Base-by-base conservation (phyloP, 2,888 invertebrate genomes). In the Lasioglossum leucozonium region DNA sequence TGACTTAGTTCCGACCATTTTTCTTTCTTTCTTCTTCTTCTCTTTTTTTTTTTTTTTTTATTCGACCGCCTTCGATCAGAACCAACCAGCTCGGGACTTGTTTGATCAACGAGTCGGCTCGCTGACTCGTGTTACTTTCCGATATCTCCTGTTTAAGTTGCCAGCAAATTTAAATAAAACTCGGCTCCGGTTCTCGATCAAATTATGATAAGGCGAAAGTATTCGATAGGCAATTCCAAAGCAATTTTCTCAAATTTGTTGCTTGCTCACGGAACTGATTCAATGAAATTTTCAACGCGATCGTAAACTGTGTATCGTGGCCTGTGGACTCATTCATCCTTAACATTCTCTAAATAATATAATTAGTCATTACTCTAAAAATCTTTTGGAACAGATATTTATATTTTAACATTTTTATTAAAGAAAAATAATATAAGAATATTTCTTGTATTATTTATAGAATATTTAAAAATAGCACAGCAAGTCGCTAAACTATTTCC, bases 61-160 rank as follows among this genome's bases (percentile, higher is more conserved):
- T 26, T 80, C 84, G 81, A 86, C 80, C 65, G 44, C 44, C 55
- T 51, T 40, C 42, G 30, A 62, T 62, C 30, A 1, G 62, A 30
- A 30, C 73, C 80, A 76, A 51, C 77, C 74, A 47, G 81, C 74
- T n/a, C 73, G 69, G 58, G 18, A 69, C 74, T 83, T 82, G 83
- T 89, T 87, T 85, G 85, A 87, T 88, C 85, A 81, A 83, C 74
- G 79, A 77, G 81, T 79, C 81, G 76, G 84, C 65, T 47, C 44
- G 51, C 65, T 78, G 77, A 79, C 83, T 89, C 85, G 77, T 80
- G 81, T 83, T 78, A 77, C 78, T 73, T 78, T 71, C 58, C 69
- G 85, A 72, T 81, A 67, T 77, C 71, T 37, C 13, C 34, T 44
- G 34, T 72, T 74, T 67, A 51, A 79, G 44, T 47, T 84, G 62